phyloP scores from a whole-genome alignment of 1,140 invertebrate species.

The Wasmannia auropunctata region DNA sequence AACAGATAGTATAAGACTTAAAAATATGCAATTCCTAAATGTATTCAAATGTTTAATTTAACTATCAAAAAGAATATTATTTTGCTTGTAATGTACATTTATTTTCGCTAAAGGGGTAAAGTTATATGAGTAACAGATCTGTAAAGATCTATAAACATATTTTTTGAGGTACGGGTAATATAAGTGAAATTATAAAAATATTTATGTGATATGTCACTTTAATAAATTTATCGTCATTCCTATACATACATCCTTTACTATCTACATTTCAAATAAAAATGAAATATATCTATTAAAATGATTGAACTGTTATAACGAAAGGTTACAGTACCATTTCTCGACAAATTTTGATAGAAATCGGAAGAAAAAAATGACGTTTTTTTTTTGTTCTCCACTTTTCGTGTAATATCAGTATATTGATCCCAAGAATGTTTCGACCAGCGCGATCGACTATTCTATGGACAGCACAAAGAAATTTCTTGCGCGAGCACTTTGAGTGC shows the following conservation, averaged over 20 bases:
- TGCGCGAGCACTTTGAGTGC: constrained; percentile 42
- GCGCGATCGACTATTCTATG: background rate
- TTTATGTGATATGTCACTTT: constrained; percentile 39
- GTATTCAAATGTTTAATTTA: constrained; percentile 10
- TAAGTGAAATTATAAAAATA: constrained; percentile 52
- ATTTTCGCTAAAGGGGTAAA: constrained; percentile 6
- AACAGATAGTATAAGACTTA: constrained; percentile 34
- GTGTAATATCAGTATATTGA: background rate
- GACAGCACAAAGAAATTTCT: constrained; percentile 58
- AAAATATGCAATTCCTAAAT: constrained; percentile 33
- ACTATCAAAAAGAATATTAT: constrained; percentile 17
- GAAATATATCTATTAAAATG: background rate
- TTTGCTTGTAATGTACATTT: constrained; percentile 19
- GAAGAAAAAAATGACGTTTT: background rate
- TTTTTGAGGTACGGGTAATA: background rate
- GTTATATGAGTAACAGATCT: background rate
- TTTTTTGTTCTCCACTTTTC: background rate
- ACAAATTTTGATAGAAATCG: background rate
- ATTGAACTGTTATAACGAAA: background rate
- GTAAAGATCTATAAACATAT: constrained; percentile 20
- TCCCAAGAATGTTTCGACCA: background rate
- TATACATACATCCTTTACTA: background rate
- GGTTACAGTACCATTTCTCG: background rate
- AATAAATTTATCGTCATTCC: constrained; percentile 34
- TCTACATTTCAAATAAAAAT: background rate